Percentiles rank a stretch among this genome's conserved stretches.
Evolutionary conservation across 2,797 vertebrate genomes (phyloP).

Genomic region (Chrosomus eos): DNA sequence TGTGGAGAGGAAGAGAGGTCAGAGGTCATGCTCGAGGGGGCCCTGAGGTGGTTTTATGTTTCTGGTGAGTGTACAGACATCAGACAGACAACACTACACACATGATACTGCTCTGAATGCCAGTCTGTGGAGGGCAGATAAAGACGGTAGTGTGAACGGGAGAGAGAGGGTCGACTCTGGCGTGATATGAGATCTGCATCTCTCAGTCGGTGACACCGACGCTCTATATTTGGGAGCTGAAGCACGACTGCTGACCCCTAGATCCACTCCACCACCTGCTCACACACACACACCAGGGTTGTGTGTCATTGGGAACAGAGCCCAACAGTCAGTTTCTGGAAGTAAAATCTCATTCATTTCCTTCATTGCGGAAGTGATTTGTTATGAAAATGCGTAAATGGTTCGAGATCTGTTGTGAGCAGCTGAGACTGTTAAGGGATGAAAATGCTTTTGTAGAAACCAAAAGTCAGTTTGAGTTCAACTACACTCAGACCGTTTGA

Average conservation of each 20-base stretch:
- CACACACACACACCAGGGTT: conserved; percentile 2
- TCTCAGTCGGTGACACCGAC: conserved; percentile 63
- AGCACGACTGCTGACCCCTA: conserved; percentile 71
- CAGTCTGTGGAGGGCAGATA: conserved; percentile 21
- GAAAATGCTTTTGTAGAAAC: background rate
- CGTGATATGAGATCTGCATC: conserved; percentile 62
- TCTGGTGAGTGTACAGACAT: conserved; percentile 45
- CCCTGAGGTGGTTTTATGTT: conserved; percentile 1
- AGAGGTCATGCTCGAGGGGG: conserved; percentile 22
- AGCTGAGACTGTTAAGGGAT: background rate
- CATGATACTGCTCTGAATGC: conserved; percentile 63
- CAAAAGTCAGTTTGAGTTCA: background rate
- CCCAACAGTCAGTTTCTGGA: background rate
- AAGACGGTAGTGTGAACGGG: conserved; percentile 18
- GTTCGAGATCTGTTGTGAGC: background rate
- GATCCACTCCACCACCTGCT: conserved; percentile 76
- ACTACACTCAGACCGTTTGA: background rate
- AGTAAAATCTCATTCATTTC: background rate
- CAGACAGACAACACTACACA: conserved; percentile 29
- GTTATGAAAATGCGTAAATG: background rate
- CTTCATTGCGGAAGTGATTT: background rate
- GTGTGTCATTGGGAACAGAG: background rate
- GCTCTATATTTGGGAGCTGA: conserved; percentile 80
- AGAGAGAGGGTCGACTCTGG: conserved; percentile 64
- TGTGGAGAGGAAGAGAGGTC: conserved; percentile 38